Conservation (phyloP, 2,797 vertebrate genomes). For the Macroramphosus scolopax region DNA sequence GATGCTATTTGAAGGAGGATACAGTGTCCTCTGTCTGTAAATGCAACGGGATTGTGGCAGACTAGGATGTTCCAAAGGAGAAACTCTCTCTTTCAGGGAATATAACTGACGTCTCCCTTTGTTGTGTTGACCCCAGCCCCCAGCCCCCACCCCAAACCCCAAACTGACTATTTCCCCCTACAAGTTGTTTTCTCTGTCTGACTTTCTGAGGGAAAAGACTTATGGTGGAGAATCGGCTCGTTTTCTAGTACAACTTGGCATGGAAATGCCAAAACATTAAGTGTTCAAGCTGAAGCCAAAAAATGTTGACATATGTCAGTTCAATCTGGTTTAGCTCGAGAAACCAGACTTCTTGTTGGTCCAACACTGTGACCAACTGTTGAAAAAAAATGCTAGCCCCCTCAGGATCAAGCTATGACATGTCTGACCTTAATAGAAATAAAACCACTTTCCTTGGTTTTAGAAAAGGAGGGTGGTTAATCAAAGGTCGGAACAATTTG, state of each 20-base stretch:
- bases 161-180: slow-evolving; percentile 36
- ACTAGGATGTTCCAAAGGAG: slow-evolving; percentile 65
- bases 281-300: slow-evolving; percentile 72
- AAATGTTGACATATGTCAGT: slow-evolving; percentile 46
- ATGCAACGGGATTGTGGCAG: slow-evolving; percentile 76
- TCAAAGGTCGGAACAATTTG: slow-evolving; percentile 54
- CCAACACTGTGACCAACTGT: slow-evolving; percentile 24
- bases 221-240: slow-evolving; percentile 26
- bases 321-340: slow-evolving; percentile 58
- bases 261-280: slow-evolving; percentile 50
- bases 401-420: slow-evolving; percentile 57
- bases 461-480: slow-evolving; percentile 37
- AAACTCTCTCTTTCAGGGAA: slow-evolving; percentile 57
- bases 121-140: slow-evolving; percentile 22
- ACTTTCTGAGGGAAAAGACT: slow-evolving; percentile 19
- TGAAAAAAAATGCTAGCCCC: slow-evolving; percentile 40
- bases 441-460: slow-evolving; percentile 45
- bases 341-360: slow-evolving; percentile 45
- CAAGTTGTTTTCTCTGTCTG: slow-evolving; percentile 35
- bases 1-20: slow-evolving; percentile 56
- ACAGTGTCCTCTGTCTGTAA: slow-evolving; percentile 50
- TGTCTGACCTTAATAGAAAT: slow-evolving; percentile 46
- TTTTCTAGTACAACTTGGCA: slow-evolving; percentile 61
- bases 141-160: too few relatives aligned
- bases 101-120: slow-evolving; percentile 54